Base-by-base conservation (phyloP, 2,113 vertebrate genomes). In the Mugil cephalus region DNA sequence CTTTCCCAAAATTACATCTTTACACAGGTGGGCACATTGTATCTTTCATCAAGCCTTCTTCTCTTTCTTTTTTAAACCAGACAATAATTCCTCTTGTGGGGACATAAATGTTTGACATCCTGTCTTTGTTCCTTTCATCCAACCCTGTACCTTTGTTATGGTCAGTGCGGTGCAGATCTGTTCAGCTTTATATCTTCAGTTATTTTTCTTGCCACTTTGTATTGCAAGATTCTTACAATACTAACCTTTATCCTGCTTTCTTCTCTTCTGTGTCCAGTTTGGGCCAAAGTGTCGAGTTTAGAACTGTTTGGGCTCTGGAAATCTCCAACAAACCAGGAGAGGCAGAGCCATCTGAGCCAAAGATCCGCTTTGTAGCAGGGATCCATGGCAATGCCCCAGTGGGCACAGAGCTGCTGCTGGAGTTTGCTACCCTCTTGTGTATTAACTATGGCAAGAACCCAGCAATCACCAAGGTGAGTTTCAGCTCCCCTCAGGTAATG, bases 301-400 rank as follows among this genome's bases (percentile, higher is more conserved):
- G 97, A 70, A 95, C 93, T 36, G 97, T 99, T 63, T 96, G 93
- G 96, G 98, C 96, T 69, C 93, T 99, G 1, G 97, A 98, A 92
- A 98, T 99, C 90, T 98, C 98, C 74, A 97, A 98, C 92, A 96
- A 94, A 30, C 98, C 97, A 59, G 93, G 91, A 10, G 77, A 94
- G 50, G 88, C 94, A 0, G 97, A 98, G 68, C 96, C 95, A 0
- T 95, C 96, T 52, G 86, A 99, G 82, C 97, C 98, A 7, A 98
- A 97, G 92, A 96, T 99, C 84, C 95, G 97, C 47, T 98, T 98
- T 59, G 95, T 96, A 10, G 97, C 95, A 8, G 98, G 97, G 30
- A 95, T 98, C 83, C 98, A 99, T 3, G 98, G 98, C 6, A 99
- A 99, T 0, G 95, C 97, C 39, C 96, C 98, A 0, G 98, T 98